Evolutionary conservation across 2,113 vertebrate species (phyloP), one percentile per base, ranked within the genome.

Genomic region (Bubo blakistoni): DNA sequence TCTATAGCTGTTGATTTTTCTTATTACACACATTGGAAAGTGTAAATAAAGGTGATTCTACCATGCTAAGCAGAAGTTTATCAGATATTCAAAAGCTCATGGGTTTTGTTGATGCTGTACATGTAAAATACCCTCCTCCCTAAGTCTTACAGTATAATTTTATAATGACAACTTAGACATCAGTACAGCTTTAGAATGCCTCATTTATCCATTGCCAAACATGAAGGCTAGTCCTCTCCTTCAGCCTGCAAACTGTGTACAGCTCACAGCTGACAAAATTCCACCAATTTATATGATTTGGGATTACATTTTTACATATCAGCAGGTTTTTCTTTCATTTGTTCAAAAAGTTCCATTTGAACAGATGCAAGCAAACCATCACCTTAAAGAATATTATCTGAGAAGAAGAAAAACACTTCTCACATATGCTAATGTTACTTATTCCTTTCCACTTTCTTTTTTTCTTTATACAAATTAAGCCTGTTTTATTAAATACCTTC

Each of bases 321-420:
- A 44, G 13, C 30, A 89, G 13, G 26, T 63, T 88, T 93, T 89
- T 63, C 34, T 92, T 86, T 72, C 49, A 55, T 81, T 79, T 67
- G 29, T 93, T 94, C 51, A 78, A 36, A 78, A 92, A 84, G 63
- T 96, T 95, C 42, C 10, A 17, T 96, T 96, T 97, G 87, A 97
- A 94, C 81, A 96, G 89, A 95, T 88, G 63, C 29, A 92, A 95
- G 90, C 54, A 96, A 90, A 78, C 47, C n/a, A 84, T 81, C 58
- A 58, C 70, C 91, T 91, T 77, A 92, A 96, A 81, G 16, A 67
- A 27, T 10, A 49, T 55, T 36, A 65, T 38, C 18, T 85, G 52
- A 90, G 89, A 94, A 91, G 76, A 85, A 88, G 74, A 93, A 96
- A 92, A 84, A 74, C 51, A 96, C 65, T 97, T 96, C 74, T 94